Base-by-base conservation (phyloP, 2,113 vertebrate species). In the Acrocephalus arundinaceus region DNA sequence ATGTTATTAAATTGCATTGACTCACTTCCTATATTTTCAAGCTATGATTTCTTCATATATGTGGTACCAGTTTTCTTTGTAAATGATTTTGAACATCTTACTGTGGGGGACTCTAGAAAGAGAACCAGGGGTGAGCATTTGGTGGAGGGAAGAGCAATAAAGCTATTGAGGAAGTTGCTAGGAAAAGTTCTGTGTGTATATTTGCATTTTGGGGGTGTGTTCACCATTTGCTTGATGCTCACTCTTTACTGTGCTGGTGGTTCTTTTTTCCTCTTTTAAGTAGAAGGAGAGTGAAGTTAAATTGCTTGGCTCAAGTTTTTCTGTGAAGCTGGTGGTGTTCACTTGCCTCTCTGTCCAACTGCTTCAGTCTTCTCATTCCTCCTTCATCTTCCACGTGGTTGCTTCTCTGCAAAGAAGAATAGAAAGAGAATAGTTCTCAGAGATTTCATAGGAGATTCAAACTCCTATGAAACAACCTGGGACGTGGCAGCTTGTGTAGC, bases 221-320 rank as follows among this genome's bases (percentile, higher is more conserved):
- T 89, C 24, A 41, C 46, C 0, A 0, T 68, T 83, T 71, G 39
- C 30, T 66, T 16, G 2, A 49, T 35, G 11, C 45, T 79, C 33
- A 19, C 3, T 45, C 13, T 55, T 27, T 61, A 19, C 13, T 54
- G 24, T 31, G 8, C 17, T 80, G 21, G 24, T 55, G 31, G 7
- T 35, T 25, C 25, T 39, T 39, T 39, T 30, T 20, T 18, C 4
- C 17, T 41, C 30, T 30, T 57, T 48, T 19, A 15, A 33, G 11
- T 35, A 48, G 20, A 13, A 59, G 23, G 21, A 45, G 24, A 30
- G 5, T 10, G 28, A 43, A 28, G 21, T 35, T 59, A 55, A 91
- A 43, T 43, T 35, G 28, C 54, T 92, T 49, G 39, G 15, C 20
- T 10, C 6, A 33, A 39, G 33, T 30, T 66, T 75, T n/a, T 78